Base-by-base conservation (phyloP, 2,888 invertebrate species). In the Eretmocerus hayati region DNA sequence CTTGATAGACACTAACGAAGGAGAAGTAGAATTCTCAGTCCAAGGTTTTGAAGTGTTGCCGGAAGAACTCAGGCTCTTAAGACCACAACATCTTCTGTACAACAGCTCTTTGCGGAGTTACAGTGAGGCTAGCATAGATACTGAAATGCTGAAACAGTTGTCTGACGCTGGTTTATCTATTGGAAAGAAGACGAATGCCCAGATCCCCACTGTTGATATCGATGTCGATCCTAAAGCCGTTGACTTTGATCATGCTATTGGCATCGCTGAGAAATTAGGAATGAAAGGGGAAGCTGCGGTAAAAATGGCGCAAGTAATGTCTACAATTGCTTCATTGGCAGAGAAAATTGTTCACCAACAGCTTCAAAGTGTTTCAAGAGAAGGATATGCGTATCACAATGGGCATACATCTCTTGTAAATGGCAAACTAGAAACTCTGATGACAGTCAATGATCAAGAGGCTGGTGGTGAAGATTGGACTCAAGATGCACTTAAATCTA, bases 151-250 rank as follows among this genome's bases (percentile, higher is more conserved):
- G 32, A 74, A 78, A 53, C 82, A 83, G 59, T 64, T 84, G 30
- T 82, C 83, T 4, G 81, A 81, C 67, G 83, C 83, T 11, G 84
- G 83, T 23, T 79, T 83, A 77, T 78, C 81, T 1, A 77, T 84
- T 42, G 33, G 83, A 4, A 74, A 81, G 58, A 81, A 82, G 67
- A 77, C 79, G 2, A 75, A 78, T 1, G 74, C 78, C 2, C 80
- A 81, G 55, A 65, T 83, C 45, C 81, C 83, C 2, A 76, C 77
- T 2, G 81, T 83, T 1, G 79, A 78, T 60, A 77, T 82, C 4
- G 73, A 72, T 37, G 64, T 72, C 1, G 68, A 72, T 45, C 71
- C 72, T 2, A 71, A 66, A 21, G 69, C 66, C 0, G 59, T 67
- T 1, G 66, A 69, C 1, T 46, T 69, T 5, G 70, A 70, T 16